Evolutionary conservation across 2,797 vertebrate species (phyloP).

Genomic region (Enteromius paludinosus): DNA sequence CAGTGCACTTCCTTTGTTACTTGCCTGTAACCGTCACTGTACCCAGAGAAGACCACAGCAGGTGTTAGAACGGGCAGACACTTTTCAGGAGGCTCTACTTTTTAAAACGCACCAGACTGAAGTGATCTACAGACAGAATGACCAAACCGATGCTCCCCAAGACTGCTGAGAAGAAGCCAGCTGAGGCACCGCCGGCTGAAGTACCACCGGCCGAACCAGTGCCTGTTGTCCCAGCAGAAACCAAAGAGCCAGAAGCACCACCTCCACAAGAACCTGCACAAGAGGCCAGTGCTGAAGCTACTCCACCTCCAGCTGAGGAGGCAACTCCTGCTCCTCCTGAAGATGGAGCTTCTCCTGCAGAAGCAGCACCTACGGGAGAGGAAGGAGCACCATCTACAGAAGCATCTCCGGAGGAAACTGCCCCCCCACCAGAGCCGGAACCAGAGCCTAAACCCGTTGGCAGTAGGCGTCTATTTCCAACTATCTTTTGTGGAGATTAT

Average conservation of each 20-base stretch:
- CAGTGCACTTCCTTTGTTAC: slow-evolving; percentile 57
- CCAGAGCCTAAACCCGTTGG: slow-evolving; percentile 64
- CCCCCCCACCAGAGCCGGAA: slow-evolving; percentile 50
- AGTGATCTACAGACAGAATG: slow-evolving; percentile 63
- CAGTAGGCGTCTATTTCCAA: slow-evolving; percentile 66
- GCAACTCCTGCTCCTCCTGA: slow-evolving; percentile 31
- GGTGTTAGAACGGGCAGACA: slow-evolving; percentile 40
- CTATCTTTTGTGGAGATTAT: slow-evolving; percentile 21
- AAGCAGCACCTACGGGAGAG: slow-evolving; percentile 53
- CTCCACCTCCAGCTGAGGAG: slow-evolving; percentile 11
- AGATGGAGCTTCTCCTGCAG: slow-evolving; percentile 49
- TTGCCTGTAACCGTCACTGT: slow-evolving; percentile 50
- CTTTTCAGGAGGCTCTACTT: slow-evolving; percentile 35
- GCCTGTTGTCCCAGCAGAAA: slow-evolving; percentile 41
- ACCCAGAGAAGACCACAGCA: slow-evolving; percentile 47
- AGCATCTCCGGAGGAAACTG: slow-evolving; percentile 34
- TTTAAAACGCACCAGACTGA: not conserved
- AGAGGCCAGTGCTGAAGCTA: slow-evolving; percentile 7
- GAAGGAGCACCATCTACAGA: slow-evolving; percentile 29
- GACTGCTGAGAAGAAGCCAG: slow-evolving; percentile 71
- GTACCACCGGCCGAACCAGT: slow-evolving; percentile 36
- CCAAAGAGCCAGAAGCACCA: slow-evolving; percentile 46
- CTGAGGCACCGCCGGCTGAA: slow-evolving; percentile 51
- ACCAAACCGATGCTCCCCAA: slow-evolving; percentile 75
- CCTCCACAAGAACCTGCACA: slow-evolving; percentile 36